These are phyloP conservation scores for Casuarius casuarius DNA, from an alignment of 2,113 vertebrate species.

Conservation along the genomic window DNA sequence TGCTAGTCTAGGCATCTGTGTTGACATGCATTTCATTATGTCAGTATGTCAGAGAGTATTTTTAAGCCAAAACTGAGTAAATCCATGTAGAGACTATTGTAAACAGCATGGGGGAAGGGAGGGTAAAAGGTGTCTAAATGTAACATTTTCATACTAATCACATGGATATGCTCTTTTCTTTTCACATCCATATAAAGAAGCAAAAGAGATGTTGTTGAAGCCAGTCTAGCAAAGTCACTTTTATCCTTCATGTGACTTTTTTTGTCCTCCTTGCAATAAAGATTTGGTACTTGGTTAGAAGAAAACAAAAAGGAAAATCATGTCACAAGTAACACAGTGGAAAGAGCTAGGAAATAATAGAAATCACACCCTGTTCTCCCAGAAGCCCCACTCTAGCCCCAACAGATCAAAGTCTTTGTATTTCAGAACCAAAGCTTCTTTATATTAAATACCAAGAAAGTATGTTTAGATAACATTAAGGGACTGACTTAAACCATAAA, in stretches of 20 bases:
- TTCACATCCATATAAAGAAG: neutral
- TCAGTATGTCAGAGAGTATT: neutral
- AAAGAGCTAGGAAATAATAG: conserved; percentile 44
- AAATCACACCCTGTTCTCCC: conserved; percentile 3
- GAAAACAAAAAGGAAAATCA: conserved; percentile 39
- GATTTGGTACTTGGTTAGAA: neutral
- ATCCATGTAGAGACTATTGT: neutral
- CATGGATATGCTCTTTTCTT: neutral
- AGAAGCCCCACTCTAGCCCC: neutral
- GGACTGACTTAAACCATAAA: conserved; percentile 55
- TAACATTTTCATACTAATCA: neutral
- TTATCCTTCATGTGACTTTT: neutral
- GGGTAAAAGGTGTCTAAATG: neutral
- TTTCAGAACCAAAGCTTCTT: conserved; percentile 68
- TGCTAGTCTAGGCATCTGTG: neutral
- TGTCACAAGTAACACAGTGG: conserved; percentile 21
- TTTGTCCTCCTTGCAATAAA: neutral
- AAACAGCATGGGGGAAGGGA: neutral
- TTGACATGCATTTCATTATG: neutral
- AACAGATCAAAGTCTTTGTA: conserved; percentile 62
- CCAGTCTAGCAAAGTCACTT: neutral
- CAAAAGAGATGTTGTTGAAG: neutral
- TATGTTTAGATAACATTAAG: conserved; percentile 64
- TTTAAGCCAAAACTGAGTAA: neutral
- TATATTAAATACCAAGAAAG: conserved; percentile 65